Evolutionary conservation across 1,140 invertebrate species (phyloP), one percentile per base, ranked within the genome.

Genomic region (Macrosteles quadrilineatus): DNA sequence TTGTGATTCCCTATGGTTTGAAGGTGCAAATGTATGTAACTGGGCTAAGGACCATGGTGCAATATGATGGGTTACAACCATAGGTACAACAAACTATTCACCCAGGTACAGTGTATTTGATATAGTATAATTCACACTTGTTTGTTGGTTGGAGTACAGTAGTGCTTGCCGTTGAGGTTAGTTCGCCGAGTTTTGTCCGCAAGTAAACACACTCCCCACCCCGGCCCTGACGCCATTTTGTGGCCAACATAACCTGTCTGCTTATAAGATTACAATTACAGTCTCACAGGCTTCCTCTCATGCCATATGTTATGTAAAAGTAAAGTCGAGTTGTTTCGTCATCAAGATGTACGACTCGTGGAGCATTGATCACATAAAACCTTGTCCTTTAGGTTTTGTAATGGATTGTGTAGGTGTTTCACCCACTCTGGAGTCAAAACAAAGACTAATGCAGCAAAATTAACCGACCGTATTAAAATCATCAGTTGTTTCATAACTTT

Each of bases 71-170:
- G 90, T 79, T 93, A 93, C 85, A 88, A 88, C 83, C 87, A 89
- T 77, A 91, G 91, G 83, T 93, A 93, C 85, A 93, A 93, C 84
- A 94, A 93, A 85, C 87, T 93, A 77, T 93, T 93, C 80, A 92
- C 91, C 73, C 92, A 94, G 91, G 91, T 93, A 82, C 80, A 21
- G n/a, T n/a, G n/a, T n/a, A n/a, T n/a, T 25, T 45, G 27, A 6
- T 6, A 36, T 36, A 36, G 32, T 36, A 14, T 14, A 36, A 6
- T 36, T 36, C 4, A 36, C 4, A 36, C 4, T 36, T 36, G 32
- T 36, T 36, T 36, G 14, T 4, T 36, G 32, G 32, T 14, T 36
- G 32, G n/a, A n/a, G n/a, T n/a, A 9, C 21, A 21, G n/a, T 21
- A n/a, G 6, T 50, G 47, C 14, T 50, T 17, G n/a, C 4, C 3